Base-by-base conservation (phyloP, 23 tunicate species). In the Corella eumyota region DNA sequence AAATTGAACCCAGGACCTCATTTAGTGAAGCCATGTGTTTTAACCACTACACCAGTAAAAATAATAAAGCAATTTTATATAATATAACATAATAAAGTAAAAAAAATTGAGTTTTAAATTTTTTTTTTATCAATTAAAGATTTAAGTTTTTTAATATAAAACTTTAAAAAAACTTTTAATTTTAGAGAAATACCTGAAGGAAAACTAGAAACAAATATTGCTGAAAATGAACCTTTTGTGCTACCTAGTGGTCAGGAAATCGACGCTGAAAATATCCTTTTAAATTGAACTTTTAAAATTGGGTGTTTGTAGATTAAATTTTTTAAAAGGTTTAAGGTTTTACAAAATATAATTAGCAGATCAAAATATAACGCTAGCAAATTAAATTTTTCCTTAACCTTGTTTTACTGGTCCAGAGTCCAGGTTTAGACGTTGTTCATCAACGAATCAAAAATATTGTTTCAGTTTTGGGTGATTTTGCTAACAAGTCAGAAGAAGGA, bases 181-280 rank as follows among this genome's bases (percentile, higher is more conserved):
- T 38, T 29, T 52, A 62, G 68, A 38, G 68, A 25, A 2, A 35
- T 62, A 2, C 51, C 40, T 3, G 91, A 90, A 37, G 82, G 72
- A 26, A 45, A 81, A 17, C 23, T 90, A 9, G 70, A 90, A 69
- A 76, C 76, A 1, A 81, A 90, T 35, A 37, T 81, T 32, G 61
- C 64, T 22, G 79, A 90, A 50, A 21, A 76, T 13, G 78, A 90
- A 45, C 46, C 61, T 20, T 78, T 93, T 27, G 67, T 64, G 11
- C 74, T 93, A 1, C 95, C 99, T 30, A 77, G 77, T 30, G 77
- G 78, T 20, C 91, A 93, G 67, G 95, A 93, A 52, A 54, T 78
- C 17, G 95, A 78, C 45, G 68, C 67, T 29, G 90, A 81, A 48
- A 81, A 80, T 61, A 65, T 77, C 84, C 84, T 77, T 68, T 77